These are phyloP conservation scores for Passer domesticus DNA, from an alignment of 2,113 vertebrate genomes.

Conservation along the genomic window DNA sequence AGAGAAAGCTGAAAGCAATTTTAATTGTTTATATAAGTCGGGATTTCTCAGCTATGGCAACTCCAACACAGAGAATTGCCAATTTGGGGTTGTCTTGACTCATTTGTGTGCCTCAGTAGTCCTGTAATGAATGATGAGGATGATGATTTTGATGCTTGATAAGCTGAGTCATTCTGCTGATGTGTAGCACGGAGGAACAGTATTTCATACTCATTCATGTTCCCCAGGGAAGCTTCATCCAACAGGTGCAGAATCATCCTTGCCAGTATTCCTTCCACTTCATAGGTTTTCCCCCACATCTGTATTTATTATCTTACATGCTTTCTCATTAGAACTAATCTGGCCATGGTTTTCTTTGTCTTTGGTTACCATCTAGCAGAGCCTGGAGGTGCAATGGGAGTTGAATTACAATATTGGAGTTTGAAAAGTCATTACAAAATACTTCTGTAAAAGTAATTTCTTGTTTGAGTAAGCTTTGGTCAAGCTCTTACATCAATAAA, in stretches of 20 bases:
- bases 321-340: not conserved
- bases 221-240: not conserved
- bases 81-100: not conserved
- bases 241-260: not conserved
- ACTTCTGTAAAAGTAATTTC: not conserved
- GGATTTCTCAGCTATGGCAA: not conserved
- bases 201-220: not conserved
- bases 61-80: not conserved
- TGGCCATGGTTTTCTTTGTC: not conserved
- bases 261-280: not conserved
- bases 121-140: not conserved
- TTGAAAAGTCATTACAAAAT: not conserved
- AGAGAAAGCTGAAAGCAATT: not conserved
- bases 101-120: not conserved
- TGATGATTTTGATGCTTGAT: not conserved
- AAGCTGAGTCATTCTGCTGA: not conserved
- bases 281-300: not conserved
- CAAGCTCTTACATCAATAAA: not conserved
- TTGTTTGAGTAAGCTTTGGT: not conserved
- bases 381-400: not conserved
- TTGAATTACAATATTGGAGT: not conserved
- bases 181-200: not conserved
- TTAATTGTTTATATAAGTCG: not conserved
- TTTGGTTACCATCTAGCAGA: not conserved
- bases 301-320: not conserved